Conservation (phyloP, 2,113 vertebrate genomes). For the Campylomormyrus tamandua region DNA sequence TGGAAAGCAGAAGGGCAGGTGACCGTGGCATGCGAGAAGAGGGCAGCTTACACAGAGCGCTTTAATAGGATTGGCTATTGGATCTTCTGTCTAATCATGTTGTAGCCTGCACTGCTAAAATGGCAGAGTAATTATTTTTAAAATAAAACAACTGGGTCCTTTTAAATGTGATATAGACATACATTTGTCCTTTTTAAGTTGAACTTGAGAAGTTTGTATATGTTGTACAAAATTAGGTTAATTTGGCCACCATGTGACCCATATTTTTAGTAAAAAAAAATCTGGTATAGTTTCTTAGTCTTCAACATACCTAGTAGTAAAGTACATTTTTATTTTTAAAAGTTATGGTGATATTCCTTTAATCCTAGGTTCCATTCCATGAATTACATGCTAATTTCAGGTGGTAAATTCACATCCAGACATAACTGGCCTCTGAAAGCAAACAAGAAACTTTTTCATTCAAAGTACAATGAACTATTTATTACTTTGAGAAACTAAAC, state of each 20-base stretch:
- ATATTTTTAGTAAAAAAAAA: neutral
- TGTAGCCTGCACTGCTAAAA: constrained; percentile 54
- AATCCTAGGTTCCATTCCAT: neutral
- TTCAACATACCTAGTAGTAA: neutral
- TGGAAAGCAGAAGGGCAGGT: neutral
- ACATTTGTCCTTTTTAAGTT: constrained; percentile 5
- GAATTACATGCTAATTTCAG: neutral
- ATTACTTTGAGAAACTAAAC: neutral
- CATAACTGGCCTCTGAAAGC: neutral
- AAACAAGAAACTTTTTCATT: neutral
- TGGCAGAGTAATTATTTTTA: constrained; percentile 46
- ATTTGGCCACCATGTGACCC: constrained; percentile 57
- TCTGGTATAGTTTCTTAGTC: neutral
- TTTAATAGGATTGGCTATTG: constrained; percentile 65
- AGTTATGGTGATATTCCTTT: neutral
- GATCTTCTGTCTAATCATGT: constrained; percentile 56
- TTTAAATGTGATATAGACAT: constrained; percentile 40
- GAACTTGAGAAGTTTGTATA: neutral
- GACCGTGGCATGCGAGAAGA: neutral
- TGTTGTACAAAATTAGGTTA: constrained; percentile 21
- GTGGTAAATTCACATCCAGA: neutral
- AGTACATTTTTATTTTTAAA: neutral
- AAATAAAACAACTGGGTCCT: neutral
- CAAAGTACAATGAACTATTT: neutral
- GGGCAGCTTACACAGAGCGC: constrained; percentile 51